Conservation (phyloP, 2,113 vertebrate species). For the Willisornis vidua region DNA sequence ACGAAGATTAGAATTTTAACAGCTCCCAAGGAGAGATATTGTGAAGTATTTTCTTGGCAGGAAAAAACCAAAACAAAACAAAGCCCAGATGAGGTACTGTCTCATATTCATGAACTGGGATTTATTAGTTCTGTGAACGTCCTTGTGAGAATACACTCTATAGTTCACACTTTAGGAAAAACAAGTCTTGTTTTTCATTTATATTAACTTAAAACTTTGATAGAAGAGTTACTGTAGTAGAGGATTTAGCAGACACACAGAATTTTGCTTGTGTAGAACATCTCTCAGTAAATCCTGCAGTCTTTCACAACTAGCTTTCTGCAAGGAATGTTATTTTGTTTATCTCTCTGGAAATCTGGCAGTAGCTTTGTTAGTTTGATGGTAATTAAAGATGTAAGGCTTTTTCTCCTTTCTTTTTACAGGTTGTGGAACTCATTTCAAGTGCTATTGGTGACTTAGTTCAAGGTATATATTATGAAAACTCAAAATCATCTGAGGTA, state of each 20-base stretch:
- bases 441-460: constrained; percentile 96
- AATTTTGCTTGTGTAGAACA: constrained; percentile 5
- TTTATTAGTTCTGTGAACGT: constrained; percentile 42
- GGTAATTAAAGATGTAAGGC: neutral
- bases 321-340: neutral
- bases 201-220: constrained; percentile 55
- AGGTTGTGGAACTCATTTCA: constrained; percentile 96
- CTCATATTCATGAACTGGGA: constrained; percentile 72
- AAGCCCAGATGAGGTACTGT: constrained; percentile 68
- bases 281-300: constrained; percentile 2
- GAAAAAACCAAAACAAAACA: constrained; percentile 64
- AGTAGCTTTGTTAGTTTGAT: neutral
- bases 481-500: constrained; percentile 83
- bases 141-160: constrained; percentile 54
- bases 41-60: constrained; percentile 63
- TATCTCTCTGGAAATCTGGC: constrained; percentile 20
- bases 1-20: constrained; percentile 70
- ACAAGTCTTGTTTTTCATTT: constrained; percentile 57
- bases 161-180: constrained; percentile 43
- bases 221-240: neutral
- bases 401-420: constrained; percentile 49
- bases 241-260: neutral
- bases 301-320: constrained; percentile 15
- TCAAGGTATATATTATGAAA: constrained; percentile 94
- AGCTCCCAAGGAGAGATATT: constrained; percentile 62